Evolutionary conservation across 1,140 invertebrate genomes (phyloP).

Genomic region (Dendroctonus ponderosae): DNA sequence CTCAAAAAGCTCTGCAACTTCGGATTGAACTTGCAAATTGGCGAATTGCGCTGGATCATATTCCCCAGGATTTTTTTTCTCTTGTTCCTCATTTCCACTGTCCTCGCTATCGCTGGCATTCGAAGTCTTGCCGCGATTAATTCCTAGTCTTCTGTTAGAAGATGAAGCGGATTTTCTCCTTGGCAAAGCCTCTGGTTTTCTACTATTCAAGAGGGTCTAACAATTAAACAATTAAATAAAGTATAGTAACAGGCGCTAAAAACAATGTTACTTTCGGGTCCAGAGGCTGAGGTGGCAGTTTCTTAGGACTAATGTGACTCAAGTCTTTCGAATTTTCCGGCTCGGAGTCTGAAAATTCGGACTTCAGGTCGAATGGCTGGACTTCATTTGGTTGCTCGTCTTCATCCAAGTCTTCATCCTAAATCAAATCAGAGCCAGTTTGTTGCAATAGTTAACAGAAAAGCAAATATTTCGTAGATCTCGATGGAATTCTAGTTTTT

Average conservation of each 20-base stretch:
- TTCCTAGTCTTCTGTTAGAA: conserved; percentile 16
- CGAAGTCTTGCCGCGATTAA: conserved; percentile 18
- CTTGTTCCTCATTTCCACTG: conserved; percentile 35
- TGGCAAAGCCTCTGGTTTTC: conserved; percentile 25
- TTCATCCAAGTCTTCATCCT: conserved; percentile 14
- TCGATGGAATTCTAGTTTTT: not conserved
- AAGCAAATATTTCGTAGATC: not conserved
- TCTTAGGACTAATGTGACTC: conserved; percentile 28
- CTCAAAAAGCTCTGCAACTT: conserved; percentile 90
- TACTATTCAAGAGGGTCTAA: not conserved
- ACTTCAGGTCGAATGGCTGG: conserved; percentile 15
- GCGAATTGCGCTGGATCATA: conserved; percentile 87
- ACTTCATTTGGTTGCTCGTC: conserved; percentile 6
- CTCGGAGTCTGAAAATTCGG: conserved; percentile 11
- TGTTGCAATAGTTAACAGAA: not conserved
- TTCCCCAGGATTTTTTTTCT: conserved; percentile 53
- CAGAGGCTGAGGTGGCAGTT: not conserved
- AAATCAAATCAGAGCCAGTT: conserved; percentile 3
- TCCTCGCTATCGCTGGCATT: conserved; percentile 43
- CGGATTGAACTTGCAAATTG: conserved; percentile 74
- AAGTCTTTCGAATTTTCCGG: conserved; percentile 10
- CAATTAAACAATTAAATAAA: too few species aligned
- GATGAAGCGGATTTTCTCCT: conserved; percentile 30
- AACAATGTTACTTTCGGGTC: too few species aligned
- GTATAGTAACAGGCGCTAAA: too few species aligned